phyloP scores from a whole-genome alignment of 2,797 vertebrate species.

The Rhynchonycteris naso region DNA sequence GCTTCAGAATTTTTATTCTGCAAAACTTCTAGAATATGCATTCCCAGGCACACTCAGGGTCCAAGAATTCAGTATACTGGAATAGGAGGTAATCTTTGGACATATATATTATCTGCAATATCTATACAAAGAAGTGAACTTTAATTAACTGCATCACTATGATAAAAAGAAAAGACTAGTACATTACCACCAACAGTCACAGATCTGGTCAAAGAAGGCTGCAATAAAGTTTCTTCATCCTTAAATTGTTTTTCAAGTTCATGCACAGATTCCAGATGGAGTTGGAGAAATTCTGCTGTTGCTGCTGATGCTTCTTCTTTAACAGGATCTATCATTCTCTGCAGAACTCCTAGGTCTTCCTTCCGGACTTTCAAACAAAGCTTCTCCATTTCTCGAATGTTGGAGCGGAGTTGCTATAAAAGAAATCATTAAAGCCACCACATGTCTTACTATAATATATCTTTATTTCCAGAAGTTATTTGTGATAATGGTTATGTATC shows the following conservation, averaged over 20 bases:
- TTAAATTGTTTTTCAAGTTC: constrained; percentile 81
- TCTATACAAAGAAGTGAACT: neutral
- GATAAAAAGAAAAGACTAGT: constrained; percentile 63
- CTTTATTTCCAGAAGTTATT: constrained; percentile 48
- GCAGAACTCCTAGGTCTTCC: constrained; percentile 89
- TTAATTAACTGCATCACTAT: neutral
- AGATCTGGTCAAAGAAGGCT: constrained; percentile 84
- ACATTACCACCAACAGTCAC: constrained; percentile 85
- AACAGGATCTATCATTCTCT: constrained; percentile 91
- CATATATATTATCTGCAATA: neutral
- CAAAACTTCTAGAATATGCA: neutral
- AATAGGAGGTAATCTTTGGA: neutral
- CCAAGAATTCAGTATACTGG: neutral
- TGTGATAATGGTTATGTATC: neutral
- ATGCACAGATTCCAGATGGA: constrained; percentile 89
- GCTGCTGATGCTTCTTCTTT: constrained; percentile 90
- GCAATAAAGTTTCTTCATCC: constrained; percentile 76
- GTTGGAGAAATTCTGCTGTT: constrained; percentile 90
- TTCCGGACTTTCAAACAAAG: constrained; percentile 91
- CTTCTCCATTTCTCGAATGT: constrained; percentile 96
- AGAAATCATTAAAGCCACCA: neutral
- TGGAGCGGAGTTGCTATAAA: constrained; percentile 93
- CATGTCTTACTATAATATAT: constrained; percentile 32
- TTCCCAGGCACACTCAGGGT: neutral
- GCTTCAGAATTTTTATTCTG: constrained; percentile 13